A percentile compares a stretch with the other conserved stretches of the same genome.
Evolutionary conservation across 2,888 invertebrate species (phyloP).

Genomic region (Callimorpha dominula): DNA sequence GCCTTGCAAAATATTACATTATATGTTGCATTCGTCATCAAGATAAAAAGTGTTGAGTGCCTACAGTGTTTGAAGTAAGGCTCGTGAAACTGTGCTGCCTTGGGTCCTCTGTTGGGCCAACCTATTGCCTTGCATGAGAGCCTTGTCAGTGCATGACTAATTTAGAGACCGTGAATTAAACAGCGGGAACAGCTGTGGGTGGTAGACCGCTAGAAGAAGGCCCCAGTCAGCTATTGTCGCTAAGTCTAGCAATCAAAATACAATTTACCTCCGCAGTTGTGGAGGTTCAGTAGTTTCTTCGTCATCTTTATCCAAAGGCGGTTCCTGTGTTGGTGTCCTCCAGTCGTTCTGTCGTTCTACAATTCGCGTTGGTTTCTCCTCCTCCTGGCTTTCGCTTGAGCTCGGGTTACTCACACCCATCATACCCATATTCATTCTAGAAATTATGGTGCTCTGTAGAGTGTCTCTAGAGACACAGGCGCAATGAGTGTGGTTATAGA

Average conservation of each 20-base stretch:
- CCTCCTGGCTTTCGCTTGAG: constrained; percentile 49
- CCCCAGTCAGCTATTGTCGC: too few relatives aligned
- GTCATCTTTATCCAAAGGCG: constrained; percentile 60
- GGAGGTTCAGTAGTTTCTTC: constrained; percentile 74
- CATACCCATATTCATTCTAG: constrained; percentile 23
- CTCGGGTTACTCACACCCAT: constrained; percentile 43
- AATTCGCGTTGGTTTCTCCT: constrained; percentile 42
- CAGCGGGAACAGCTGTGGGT: background rate
- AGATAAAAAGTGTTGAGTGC: too few relatives aligned
- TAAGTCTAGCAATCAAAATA: background rate
- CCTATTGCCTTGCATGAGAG: too few relatives aligned
- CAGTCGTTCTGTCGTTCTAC: constrained; percentile 61
- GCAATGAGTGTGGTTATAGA: constrained; percentile 81
- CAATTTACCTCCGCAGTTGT: constrained; percentile 69
- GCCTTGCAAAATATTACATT: too few relatives aligned
- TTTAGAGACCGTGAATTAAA: background rate
- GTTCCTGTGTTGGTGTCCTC: constrained; percentile 68
- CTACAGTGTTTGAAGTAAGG: too few relatives aligned
- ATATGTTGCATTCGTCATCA: too few relatives aligned
- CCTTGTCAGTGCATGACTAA: too few relatives aligned
- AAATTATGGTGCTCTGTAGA: constrained; percentile 57
- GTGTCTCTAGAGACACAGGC: constrained; percentile 74
- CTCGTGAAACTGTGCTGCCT: too few relatives aligned
- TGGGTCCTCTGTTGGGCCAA: too few relatives aligned
- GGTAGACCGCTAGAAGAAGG: too few relatives aligned